Evolutionary conservation across 92 coral and sea anemone species (phyloP), one percentile per base, ranked within the genome.

Genomic region (Umimayanthus kanabou): DNA sequence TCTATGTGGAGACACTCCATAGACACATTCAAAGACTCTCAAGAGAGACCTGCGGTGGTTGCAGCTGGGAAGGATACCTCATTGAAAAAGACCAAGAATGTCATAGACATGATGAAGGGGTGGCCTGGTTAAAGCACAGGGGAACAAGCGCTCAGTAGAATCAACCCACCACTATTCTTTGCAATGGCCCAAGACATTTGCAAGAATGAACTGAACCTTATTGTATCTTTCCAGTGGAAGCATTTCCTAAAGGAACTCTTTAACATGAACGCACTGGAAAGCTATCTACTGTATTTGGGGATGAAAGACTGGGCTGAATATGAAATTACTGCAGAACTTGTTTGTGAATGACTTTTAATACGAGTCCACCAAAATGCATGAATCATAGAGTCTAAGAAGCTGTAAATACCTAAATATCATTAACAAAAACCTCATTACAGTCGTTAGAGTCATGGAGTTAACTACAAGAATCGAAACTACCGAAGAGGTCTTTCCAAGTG

Each of bases 171-270:
- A 69, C 11, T 69, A 4, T 69, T 69, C 23, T 22, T 33, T 33
- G 37, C 33, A 8, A 55, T 55, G 64, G 11, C 16, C 64, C 64
- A 55, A 55, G 64, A 55, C 64, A 20, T 28, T 28, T 73, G 43
- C 77, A 28, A 14, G 77, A 73, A 45, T 73, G 77, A 73, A 73
- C 77, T 73, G 45, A 73, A 33, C 45, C 47, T 73, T 73, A 73
- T 28, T 73, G 77, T 73, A 47, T 33, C 77, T 29, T 73, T 73
- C 45, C 77, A 73, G 2, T 73, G 45, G 45, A 73, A 73, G 30
- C 6, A 30, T 9, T 30, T 73, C 47, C 47, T 73, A 45, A 73
- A 30, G 77, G 47, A 73, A 73, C 77, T 33, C 77, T 73, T 73
- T 33, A 3, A 73, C 9, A 73, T 73, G 77, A 73, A 73, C 77